A percentile compares a stretch with the other conserved stretches of the same genome.
phyloP scores from a whole-genome alignment of 2,888 invertebrate species.

The Parnassius mnemosyne region DNA sequence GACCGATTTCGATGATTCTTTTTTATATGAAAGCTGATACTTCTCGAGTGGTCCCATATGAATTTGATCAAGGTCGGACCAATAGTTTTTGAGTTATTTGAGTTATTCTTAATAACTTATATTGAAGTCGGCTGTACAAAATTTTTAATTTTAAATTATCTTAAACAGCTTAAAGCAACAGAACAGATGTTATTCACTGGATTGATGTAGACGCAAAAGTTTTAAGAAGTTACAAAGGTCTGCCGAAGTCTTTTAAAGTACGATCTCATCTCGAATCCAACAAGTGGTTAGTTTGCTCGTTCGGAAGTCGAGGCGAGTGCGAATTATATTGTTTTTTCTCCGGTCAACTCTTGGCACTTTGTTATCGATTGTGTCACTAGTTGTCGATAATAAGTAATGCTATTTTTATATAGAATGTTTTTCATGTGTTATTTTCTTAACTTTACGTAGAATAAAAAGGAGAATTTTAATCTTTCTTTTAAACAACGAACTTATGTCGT shows the following conservation, averaged over 20 bases:
- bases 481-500: constrained; percentile 3
- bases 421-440: no score
- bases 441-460: no score
- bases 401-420: no score
- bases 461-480: background rate
- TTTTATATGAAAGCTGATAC: no score
- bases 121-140: no score
- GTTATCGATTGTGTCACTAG: background rate
- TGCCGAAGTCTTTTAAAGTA: constrained; percentile 30
- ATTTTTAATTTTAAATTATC: no score
- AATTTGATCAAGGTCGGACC: no score
- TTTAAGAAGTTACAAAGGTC: constrained; percentile 19
- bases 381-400: no score
- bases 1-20: no score
- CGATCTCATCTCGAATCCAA: constrained; percentile 29
- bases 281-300: constrained; percentile 32
- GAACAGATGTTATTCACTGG: constrained; percentile 16
- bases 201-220: constrained; percentile 13
- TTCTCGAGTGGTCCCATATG: no score
- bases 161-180: background rate
- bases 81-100: no score
- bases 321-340: constrained; percentile 18
- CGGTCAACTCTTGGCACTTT: background rate
- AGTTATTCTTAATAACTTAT: no score
- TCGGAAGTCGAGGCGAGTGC: constrained; percentile 13